phyloP scores from a whole-genome alignment of 2,888 invertebrate species.

The Helobdella robusta region DNA sequence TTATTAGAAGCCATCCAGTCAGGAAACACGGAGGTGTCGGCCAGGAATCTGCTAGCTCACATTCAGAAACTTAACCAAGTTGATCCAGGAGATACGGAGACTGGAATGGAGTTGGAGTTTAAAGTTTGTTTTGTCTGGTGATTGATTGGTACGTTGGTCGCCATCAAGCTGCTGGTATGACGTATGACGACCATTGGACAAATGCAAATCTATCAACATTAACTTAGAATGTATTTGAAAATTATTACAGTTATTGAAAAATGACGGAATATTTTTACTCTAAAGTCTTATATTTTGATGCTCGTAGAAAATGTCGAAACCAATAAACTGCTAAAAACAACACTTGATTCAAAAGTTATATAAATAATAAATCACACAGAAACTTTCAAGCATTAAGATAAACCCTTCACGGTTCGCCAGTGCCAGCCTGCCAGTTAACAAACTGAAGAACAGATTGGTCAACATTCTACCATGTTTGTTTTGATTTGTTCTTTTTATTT shows the following conservation, averaged over 20 bases:
- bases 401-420: conserved; percentile 87
- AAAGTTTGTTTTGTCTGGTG: no score
- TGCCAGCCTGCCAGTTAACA: conserved; percentile 90
- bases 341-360: background rate
- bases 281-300: no score
- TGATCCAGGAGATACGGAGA: conserved; percentile 46
- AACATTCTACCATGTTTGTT: conserved; percentile 79
- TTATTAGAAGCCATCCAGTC: conserved; percentile 89
- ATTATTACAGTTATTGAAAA: no score
- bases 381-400: conserved; percentile 81
- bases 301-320: no score
- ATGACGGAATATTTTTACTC: no score
- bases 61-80: conserved; percentile 86
- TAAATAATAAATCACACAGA: conserved; percentile 52
- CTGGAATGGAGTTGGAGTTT: conserved; percentile 47
- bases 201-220: no score
- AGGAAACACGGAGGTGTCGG: conserved; percentile 90
- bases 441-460: conserved; percentile 93
- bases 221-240: no score
- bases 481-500: background rate
- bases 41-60: conserved; percentile 83
- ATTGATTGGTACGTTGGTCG: no score
- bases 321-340: no score
- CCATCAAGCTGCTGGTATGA: no score
- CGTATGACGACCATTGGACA: no score